phyloP scores from a whole-genome alignment of 2,888 invertebrate genomes.

The Linnaemya tessellans region DNA sequence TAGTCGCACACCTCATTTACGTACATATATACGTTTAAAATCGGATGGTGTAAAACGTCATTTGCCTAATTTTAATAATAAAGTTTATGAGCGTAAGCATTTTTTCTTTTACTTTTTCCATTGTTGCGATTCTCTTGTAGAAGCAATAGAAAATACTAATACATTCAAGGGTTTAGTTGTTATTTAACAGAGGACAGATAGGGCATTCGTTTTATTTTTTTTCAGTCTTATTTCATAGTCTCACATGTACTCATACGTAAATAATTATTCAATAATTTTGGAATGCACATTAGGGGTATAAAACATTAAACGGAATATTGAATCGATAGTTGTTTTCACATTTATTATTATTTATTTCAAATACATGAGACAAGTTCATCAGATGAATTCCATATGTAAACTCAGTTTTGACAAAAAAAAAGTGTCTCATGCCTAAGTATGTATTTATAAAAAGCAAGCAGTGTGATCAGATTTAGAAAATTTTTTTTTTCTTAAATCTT shows the following conservation, averaged over 20 bases:
- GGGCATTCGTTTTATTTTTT: conserved; percentile 47
- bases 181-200: conserved; percentile 66
- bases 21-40: conserved; percentile 25
- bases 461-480: too few species aligned
- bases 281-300: background rate
- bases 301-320: background rate
- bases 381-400: too few species aligned
- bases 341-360: background rate
- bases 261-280: conserved; percentile 25
- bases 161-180: background rate
- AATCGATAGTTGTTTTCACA: background rate
- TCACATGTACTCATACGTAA: background rate
- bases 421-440: too few species aligned
- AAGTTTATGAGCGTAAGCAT: conserved; percentile 23
- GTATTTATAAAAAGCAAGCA: too few species aligned
- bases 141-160: conserved; percentile 11
- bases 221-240: background rate
- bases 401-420: too few species aligned
- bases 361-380: too few species aligned
- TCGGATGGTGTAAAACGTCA: conserved; percentile 22
- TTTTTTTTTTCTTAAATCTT: too few species aligned
- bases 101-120: conserved; percentile 18
- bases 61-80: conserved; percentile 33
- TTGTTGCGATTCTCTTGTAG: background rate
- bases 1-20: conserved; percentile 15